Conservation (phyloP, 2,888 invertebrate species). For the Eupithecia subfuscata region DNA sequence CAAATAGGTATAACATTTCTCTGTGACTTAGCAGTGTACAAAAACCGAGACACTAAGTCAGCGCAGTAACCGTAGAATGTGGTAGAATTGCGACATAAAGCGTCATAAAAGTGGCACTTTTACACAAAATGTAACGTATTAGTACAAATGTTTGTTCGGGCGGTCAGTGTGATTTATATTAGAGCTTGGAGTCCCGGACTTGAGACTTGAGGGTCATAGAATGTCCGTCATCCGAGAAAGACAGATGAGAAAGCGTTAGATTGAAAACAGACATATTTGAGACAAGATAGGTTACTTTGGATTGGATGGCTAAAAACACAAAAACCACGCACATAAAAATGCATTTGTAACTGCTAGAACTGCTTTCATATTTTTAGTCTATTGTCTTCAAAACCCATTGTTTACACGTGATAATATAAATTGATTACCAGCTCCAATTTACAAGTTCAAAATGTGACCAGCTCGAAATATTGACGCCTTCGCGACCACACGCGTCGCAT, state of each 20-base stretch:
- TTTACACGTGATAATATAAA: slow-evolving; percentile 8
- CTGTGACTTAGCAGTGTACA: slow-evolving; percentile 18
- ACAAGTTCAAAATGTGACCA: slow-evolving; percentile 2
- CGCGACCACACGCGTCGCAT: slow-evolving; percentile 68
- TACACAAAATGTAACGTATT: slow-evolving; percentile 42
- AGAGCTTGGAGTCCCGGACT: slow-evolving; percentile 14
- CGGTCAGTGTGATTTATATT: slow-evolving; percentile 30
- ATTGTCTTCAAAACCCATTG: slow-evolving; percentile 1
- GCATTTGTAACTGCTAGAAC: background rate
- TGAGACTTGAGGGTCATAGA: background rate
- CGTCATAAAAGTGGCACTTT: slow-evolving; percentile 40
- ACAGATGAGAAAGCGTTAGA: background rate
- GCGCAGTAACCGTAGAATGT: slow-evolving; percentile 24
- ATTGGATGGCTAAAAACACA: background rate
- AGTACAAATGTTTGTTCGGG: slow-evolving; percentile 37
- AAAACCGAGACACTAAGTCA: slow-evolving; percentile 31
- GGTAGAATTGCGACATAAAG: slow-evolving; percentile 31
- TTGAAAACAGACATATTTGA: background rate
- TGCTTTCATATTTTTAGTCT: background rate
- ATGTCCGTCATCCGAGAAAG: background rate
- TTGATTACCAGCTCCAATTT: slow-evolving; percentile 9
- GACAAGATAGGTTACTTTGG: background rate
- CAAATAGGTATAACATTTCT: slow-evolving; percentile 9
- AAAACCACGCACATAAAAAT: background rate
- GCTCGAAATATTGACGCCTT: slow-evolving; percentile 27